Percentiles rank a stretch among this genome's conserved stretches.
Evolutionary conservation across 2,113 vertebrate species (phyloP).

Genomic region (Platanista minor): DNA sequence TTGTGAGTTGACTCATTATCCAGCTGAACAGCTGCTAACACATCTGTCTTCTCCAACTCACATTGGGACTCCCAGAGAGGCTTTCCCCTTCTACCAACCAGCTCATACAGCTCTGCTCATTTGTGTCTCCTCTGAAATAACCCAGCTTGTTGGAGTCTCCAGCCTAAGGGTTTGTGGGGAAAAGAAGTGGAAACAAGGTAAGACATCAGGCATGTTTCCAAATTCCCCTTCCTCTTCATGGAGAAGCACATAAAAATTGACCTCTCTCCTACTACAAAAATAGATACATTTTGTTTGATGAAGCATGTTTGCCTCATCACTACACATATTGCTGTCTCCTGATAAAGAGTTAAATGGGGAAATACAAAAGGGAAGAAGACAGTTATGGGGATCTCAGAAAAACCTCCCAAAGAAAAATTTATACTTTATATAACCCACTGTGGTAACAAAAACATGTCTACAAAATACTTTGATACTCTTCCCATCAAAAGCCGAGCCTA

Average conservation of each 20-base stretch:
- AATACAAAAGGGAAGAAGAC: not conserved
- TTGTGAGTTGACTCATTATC: slow-evolving; percentile 43
- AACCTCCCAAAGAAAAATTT: not conserved
- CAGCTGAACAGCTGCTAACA: slow-evolving; percentile 46
- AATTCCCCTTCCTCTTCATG: not conserved
- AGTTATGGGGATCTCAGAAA: not conserved
- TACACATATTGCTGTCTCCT: not conserved
- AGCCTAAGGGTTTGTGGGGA: not conserved
- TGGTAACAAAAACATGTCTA: not conserved
- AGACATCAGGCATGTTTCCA: not conserved
- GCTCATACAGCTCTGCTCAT: not conserved
- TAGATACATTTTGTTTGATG: not conserved
- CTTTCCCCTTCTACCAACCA: not conserved
- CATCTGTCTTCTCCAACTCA: slow-evolving; percentile 62
- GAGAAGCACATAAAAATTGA: not conserved
- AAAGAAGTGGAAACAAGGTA: not conserved
- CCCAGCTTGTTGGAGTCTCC: not conserved
- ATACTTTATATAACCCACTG: not conserved
- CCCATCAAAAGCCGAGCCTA: not conserved
- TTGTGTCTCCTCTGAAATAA: slow-evolving; percentile 1
- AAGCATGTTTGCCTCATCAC: not conserved
- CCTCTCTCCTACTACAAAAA: not conserved
- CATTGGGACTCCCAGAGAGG: not conserved
- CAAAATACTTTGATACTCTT: not conserved
- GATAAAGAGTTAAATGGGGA: not conserved